A percentile compares a stretch with the other conserved stretches of the same genome.
phyloP scores from a whole-genome alignment of 2,888 invertebrate genomes.

The Malachius bipustulatus region DNA sequence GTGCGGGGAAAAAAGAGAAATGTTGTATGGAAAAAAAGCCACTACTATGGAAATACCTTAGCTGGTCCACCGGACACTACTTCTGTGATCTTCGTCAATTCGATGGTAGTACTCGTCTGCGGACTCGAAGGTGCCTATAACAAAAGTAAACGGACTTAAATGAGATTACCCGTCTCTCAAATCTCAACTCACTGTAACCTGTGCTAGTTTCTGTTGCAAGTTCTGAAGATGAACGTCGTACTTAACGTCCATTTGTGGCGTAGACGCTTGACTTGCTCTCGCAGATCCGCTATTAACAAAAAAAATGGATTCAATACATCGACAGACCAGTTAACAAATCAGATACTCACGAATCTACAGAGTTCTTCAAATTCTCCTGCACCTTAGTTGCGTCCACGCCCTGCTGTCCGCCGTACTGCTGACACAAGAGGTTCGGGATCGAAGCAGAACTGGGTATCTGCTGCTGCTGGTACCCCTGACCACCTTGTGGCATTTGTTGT shows the following conservation, averaged over 20 bases:
- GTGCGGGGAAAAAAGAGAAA: background rate
- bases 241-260: conserved; percentile 52
- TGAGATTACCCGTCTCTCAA: conserved; percentile 2
- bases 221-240: conserved; percentile 58
- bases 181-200: conserved; percentile 35
- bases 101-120: conserved; percentile 39
- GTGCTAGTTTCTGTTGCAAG: conserved; percentile 55
- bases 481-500: background rate
- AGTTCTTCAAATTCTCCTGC: conserved; percentile 36
- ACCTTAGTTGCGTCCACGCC: conserved; percentile 23
- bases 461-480: conserved; percentile 13
- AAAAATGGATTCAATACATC: too few species aligned
- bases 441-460: conserved; percentile 24
- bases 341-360: conserved; percentile 26
- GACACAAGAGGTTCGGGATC: conserved; percentile 23
- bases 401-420: conserved; percentile 17
- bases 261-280: conserved; percentile 47
- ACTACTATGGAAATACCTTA: background rate
- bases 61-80: background rate
- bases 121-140: conserved; percentile 47
- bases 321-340: background rate
- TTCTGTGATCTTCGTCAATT: conserved; percentile 23
- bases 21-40: background rate
- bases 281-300: conserved; percentile 23
- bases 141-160: conserved; percentile 8